phyloP scores from a whole-genome alignment of 2,797 vertebrate species.

The Paguma larvata region DNA sequence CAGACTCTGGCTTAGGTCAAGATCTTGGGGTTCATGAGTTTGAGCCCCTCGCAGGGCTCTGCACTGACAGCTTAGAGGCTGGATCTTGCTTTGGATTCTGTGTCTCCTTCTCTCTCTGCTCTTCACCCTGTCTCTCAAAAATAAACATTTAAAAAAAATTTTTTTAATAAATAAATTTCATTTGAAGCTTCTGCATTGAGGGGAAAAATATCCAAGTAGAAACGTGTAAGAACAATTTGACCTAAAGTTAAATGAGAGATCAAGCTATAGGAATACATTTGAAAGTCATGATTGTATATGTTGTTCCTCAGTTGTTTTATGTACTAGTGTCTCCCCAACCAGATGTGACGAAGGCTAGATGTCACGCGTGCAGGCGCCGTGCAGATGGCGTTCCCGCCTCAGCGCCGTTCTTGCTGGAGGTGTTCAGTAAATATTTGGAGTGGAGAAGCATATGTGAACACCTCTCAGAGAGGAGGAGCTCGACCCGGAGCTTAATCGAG shows the following conservation, averaged over 20 bases:
- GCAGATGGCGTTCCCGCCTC: not conserved
- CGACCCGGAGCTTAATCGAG: not conserved
- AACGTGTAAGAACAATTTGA: constrained; percentile 31
- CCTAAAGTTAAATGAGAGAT: constrained; percentile 27
- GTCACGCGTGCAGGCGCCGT: not conserved
- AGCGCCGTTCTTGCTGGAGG: not conserved
- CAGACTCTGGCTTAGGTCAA: too few relatives aligned
- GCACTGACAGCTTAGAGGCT: too few relatives aligned
- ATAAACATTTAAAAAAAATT: too few relatives aligned
- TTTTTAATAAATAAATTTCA: not conserved
- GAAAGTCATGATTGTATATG: not conserved
- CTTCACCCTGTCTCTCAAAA: too few relatives aligned
- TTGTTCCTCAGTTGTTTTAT: not conserved
- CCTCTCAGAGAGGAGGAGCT: not conserved
- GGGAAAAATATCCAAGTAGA: not conserved
- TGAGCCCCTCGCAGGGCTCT: too few relatives aligned
- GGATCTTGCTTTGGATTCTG: too few relatives aligned
- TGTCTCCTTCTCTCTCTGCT: too few relatives aligned
- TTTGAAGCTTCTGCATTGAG: constrained; percentile 15
- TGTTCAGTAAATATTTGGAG: constrained; percentile 29
- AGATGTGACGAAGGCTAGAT: not conserved
- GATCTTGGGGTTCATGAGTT: too few relatives aligned
- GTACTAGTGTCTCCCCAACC: not conserved
- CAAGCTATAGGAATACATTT: not conserved
- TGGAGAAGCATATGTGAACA: not conserved